These are phyloP conservation scores for Magallana gigas DNA, from an alignment of 1,140 invertebrate genomes.

Conservation along the genomic window DNA sequence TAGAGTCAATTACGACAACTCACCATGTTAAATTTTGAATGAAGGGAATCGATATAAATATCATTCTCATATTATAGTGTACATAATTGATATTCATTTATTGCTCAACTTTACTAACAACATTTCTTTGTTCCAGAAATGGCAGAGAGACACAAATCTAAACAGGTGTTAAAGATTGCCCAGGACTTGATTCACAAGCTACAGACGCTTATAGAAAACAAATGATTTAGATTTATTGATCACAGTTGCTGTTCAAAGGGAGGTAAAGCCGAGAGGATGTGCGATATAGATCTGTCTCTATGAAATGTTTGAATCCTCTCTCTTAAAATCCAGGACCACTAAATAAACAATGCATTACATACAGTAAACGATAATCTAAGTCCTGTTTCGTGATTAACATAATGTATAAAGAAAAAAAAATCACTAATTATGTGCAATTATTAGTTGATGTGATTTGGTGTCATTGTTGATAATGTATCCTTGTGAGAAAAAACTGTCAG, in stretches of 20 bases:
- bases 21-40: neutral
- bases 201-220: conserved; percentile 93
- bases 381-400: neutral
- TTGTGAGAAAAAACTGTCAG: too few species aligned
- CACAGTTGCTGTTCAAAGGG: neutral
- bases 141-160: conserved; percentile 94
- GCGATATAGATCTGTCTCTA: neutral
- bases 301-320: neutral
- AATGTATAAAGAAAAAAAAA: neutral
- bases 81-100: too few species aligned
- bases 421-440: neutral
- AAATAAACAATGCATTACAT: too few species aligned
- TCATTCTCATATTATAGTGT: too few species aligned
- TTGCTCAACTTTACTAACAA: too few species aligned
- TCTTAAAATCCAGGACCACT: too few species aligned
- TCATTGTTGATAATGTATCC: too few species aligned
- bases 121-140: conserved; percentile 87
- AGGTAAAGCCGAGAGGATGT: neutral
- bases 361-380: too few species aligned
- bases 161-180: conserved; percentile 88
- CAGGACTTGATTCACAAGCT: conserved; percentile 91
- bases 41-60: neutral
- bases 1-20: neutral
- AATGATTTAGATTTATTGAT: conserved; percentile 60
- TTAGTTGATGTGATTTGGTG: neutral